phyloP scores from a whole-genome alignment of 2,888 invertebrate genomes.

The Epiblema foenella region DNA sequence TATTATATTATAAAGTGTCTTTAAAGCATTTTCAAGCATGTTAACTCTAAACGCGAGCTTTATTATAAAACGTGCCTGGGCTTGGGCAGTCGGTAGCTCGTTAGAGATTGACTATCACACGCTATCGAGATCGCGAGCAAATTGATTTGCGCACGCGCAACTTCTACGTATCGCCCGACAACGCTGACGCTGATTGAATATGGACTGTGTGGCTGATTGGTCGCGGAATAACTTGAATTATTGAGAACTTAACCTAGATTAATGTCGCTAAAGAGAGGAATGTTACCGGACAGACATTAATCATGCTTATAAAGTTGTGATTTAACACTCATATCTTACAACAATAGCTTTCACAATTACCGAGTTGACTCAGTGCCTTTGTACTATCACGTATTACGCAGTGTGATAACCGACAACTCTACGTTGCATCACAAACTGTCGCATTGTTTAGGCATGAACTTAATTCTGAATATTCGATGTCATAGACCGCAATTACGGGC shows the following conservation, averaged over 20 bases:
- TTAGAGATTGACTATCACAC: slow-evolving; percentile 48
- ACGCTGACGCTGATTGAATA: slow-evolving; percentile 65
- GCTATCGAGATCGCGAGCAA: slow-evolving; percentile 47
- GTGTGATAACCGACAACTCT: slow-evolving; percentile 31
- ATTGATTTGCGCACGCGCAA: slow-evolving; percentile 67
- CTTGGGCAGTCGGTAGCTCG: slow-evolving; percentile 44
- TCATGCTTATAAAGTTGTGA: slow-evolving; percentile 41
- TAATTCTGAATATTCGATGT: slow-evolving; percentile 60
- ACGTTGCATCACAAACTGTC: slow-evolving; percentile 45
- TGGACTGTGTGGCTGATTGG: slow-evolving; percentile 46
- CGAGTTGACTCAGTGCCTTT: slow-evolving; percentile 23
- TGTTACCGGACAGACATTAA: slow-evolving; percentile 35
- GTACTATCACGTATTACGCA: slow-evolving; percentile 32
- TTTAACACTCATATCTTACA: slow-evolving; percentile 38
- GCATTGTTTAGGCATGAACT: slow-evolving; percentile 54
- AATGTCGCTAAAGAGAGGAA: slow-evolving; percentile 38
- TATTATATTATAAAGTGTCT: slow-evolving; percentile 12
- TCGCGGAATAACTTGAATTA: slow-evolving; percentile 48
- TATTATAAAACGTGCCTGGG: slow-evolving; percentile 29
- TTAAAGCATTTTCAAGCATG: slow-evolving; percentile 23
- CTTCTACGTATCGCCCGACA: slow-evolving; percentile 64
- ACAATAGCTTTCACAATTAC: slow-evolving; percentile 40
- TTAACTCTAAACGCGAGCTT: slow-evolving; percentile 26
- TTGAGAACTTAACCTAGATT: slow-evolving; percentile 40
- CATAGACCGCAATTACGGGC: slow-evolving; percentile 63